Base-by-base conservation (phyloP, 2,797 vertebrate species). In the Sebastes vulpes region DNA sequence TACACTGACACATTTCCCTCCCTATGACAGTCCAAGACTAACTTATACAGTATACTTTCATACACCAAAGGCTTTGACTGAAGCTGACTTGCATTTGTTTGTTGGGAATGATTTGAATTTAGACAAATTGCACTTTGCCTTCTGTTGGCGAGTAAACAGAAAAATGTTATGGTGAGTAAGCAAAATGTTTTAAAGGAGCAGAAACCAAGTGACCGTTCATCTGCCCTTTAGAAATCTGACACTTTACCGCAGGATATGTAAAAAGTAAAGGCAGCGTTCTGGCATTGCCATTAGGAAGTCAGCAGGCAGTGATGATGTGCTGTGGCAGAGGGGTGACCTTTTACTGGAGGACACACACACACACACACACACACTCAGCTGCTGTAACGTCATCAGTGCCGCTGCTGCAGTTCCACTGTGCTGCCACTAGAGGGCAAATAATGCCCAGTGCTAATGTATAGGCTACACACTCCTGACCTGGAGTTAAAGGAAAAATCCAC, bases 311-410 rank as follows among this genome's bases (percentile, higher is more conserved):
- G 83, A 85, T 92, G 94, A 94, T 94, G 90, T 83, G 79, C 90
- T 78, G 81, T 85, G 90, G 86, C 91, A 90, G 91, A 73, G 77
- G 74, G 74, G 90, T 96, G 96, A 97, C 96, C 96, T 97, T 96
- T 94, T 28, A 82, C 85, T 93, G 89, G 93, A 95, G 95, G 95
- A 96, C 96, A 95, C 93, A 92, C 82, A 35, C 93, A 29, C 83
- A 35, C 93, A 29, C 83, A 25, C 25, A 35, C 38, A 16, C 38
- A 46, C 38, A 42, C 80, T 86, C 90, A 88, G 80, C 90, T 86
- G 76, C 89, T 87, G 50, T 92, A 88, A 95, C 95, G 94, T 95
- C 95, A 96, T 90, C 87, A 69, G 85, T 70, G 14, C 81, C 20
- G 66, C 35, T 50, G 48, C 77, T 72, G 91, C 85, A 82, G 65